These are phyloP conservation scores for Parascotia fuliginaria DNA, from an alignment of 2,888 invertebrate genomes.

Conservation along the genomic window DNA sequence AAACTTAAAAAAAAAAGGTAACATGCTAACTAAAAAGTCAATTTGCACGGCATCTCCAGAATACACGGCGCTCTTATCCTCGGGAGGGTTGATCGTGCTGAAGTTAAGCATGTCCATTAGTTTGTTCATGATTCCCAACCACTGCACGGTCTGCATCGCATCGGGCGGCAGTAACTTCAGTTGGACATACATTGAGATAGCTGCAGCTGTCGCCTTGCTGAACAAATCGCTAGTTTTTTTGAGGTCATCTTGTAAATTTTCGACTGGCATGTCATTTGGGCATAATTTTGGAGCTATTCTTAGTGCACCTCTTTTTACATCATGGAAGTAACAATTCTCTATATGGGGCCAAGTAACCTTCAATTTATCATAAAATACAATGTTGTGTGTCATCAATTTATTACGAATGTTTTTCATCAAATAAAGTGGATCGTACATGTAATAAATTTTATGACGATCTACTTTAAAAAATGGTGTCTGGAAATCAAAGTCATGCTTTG, in stretches of 20 bases:
- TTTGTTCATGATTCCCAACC: conserved; percentile 29
- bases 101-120: conserved; percentile 29
- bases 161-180: conserved; percentile 22
- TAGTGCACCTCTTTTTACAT: conserved; percentile 10
- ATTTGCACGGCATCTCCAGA: conserved; percentile 12
- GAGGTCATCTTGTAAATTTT: conserved; percentile 15
- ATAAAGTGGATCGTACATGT: conserved; percentile 33
- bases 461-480: conserved; percentile 16
- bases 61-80: neutral
- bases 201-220: conserved; percentile 35
- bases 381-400: conserved; percentile 5
- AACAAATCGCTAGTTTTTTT: conserved; percentile 25
- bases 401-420: conserved; percentile 27
- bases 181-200: conserved; percentile 26
- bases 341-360: conserved; percentile 34
- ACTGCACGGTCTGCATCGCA: conserved; percentile 31
- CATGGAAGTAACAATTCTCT: conserved; percentile 26
- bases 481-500: neutral
- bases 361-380: conserved; percentile 2
- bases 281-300: conserved; percentile 34
- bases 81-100: neutral
- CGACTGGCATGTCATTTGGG: conserved; percentile 26
- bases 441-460: conserved; percentile 25
- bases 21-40: conserved; percentile 13
- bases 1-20: conserved; percentile 7